phyloP scores from a whole-genome alignment of 2,113 vertebrate genomes.

The Apteryx owenii region DNA sequence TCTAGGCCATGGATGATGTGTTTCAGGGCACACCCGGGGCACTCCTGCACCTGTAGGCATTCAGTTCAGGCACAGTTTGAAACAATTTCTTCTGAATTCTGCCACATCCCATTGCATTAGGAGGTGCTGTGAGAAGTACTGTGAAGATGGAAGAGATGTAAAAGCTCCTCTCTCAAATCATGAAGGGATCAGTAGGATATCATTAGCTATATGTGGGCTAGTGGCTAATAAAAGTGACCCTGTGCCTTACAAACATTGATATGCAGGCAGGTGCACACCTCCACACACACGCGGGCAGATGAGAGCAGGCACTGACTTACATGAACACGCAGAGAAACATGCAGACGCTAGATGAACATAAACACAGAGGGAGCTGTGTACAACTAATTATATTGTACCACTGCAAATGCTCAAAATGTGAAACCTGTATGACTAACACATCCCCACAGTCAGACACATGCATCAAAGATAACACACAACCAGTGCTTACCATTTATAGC shows the following conservation, averaged over 20 bases:
- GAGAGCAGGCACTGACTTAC: neutral
- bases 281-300: accelerated
- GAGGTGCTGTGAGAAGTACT: neutral
- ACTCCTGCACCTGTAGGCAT: accelerated
- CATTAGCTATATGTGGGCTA: neutral
- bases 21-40: accelerated
- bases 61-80: neutral
- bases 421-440: slow-evolving; percentile 49
- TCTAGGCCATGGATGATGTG: accelerated
- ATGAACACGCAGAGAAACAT: neutral
- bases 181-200: neutral
- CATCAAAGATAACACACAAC: neutral
- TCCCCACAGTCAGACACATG: neutral
- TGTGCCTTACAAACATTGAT: neutral
- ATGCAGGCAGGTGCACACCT: neutral
- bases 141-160: neutral
- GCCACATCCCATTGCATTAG: accelerated
- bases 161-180: neutral
- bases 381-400: neutral
- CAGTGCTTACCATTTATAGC: neutral
- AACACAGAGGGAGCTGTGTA: neutral
- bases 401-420: neutral
- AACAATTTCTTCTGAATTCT: neutral
- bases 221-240: neutral
- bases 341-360: neutral